These are phyloP conservation scores for Electrophaes corylata DNA, from an alignment of 2,888 invertebrate species.

Conservation along the genomic window DNA sequence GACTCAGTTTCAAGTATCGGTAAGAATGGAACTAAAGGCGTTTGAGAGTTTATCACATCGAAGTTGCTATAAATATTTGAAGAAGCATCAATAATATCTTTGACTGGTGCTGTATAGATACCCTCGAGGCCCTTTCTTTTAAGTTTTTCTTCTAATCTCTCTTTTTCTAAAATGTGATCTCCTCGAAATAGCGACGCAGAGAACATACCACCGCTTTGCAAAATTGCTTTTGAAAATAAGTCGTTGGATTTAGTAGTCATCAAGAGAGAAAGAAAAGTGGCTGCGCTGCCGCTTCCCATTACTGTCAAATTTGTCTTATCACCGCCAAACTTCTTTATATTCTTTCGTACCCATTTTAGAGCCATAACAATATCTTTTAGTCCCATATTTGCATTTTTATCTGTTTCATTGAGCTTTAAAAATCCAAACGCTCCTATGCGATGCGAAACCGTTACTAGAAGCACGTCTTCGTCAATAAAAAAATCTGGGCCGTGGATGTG, in stretches of 20 bases:
- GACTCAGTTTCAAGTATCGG: constrained; percentile 60
- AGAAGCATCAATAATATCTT: constrained; percentile 58
- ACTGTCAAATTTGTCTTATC: constrained; percentile 66
- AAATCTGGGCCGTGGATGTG: constrained; percentile 75
- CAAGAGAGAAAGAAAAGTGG: constrained; percentile 64
- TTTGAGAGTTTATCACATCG: constrained; percentile 66
- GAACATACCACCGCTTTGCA: constrained; percentile 73
- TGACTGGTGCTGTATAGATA: constrained; percentile 51
- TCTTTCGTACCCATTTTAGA: constrained; percentile 72
- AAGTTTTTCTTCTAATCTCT: constrained; percentile 55
- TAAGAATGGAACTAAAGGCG: constrained; percentile 68
- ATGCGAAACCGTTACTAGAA: constrained; percentile 68
- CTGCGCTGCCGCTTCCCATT: constrained; percentile 73
- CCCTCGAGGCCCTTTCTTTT: constrained; percentile 45
- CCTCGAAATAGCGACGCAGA: constrained; percentile 68
- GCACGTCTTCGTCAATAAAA: constrained; percentile 68
- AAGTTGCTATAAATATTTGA: constrained; percentile 62
- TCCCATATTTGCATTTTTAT: constrained; percentile 71
- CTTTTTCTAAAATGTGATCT: constrained; percentile 52
- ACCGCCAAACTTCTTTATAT: constrained; percentile 67
- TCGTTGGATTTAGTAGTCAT: constrained; percentile 62
- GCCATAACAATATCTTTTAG: constrained; percentile 74
- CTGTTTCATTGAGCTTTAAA: constrained; percentile 63
- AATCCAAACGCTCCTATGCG: constrained; percentile 76
- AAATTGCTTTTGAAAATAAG: constrained; percentile 70